Percentiles rank a stretch among this genome's conserved stretches.
These are phyloP conservation scores for Parasteatoda tepidariorum DNA, from an alignment of 1,140 invertebrate genomes.

Conservation along the genomic window DNA sequence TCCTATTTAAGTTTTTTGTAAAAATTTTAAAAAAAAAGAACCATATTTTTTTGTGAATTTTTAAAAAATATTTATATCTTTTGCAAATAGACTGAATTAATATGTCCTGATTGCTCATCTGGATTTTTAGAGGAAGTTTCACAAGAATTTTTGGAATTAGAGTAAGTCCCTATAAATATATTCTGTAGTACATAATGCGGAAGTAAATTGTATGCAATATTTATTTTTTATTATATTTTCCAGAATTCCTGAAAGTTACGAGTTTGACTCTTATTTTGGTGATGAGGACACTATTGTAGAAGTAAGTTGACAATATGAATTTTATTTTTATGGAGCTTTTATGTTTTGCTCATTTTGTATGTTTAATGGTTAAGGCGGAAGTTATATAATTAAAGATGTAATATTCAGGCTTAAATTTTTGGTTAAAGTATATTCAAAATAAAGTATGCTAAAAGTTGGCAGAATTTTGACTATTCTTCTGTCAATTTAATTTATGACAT, in stretches of 20 bases:
- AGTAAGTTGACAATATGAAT: no score
- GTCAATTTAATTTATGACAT: no score
- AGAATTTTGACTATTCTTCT: no score
- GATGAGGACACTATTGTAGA: neutral
- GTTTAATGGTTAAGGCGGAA: no score
- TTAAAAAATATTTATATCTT: neutral
- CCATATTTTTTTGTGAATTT: no score
- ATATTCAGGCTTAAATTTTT: no score
- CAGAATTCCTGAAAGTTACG: neutral
- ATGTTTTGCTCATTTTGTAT: no score
- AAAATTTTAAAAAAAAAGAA: neutral
- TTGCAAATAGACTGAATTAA: slow-evolving; percentile 74
- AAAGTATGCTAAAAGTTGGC: no score
- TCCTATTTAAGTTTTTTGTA: neutral
- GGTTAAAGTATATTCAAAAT: no score
- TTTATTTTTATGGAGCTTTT: no score
- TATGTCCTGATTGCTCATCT: slow-evolving; percentile 85
- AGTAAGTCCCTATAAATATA: slow-evolving; percentile 33
- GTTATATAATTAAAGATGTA: no score
- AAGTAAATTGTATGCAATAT: neutral
- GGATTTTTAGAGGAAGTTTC: slow-evolving; percentile 88
- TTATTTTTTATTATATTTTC: neutral
- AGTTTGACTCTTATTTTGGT: neutral
- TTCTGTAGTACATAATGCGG: neutral
- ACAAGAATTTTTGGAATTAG: neutral